A percentile compares a stretch with the other conserved stretches of the same genome.
phyloP scores from a whole-genome alignment of 2,113 vertebrate genomes.

The Chionomys nivalis region DNA sequence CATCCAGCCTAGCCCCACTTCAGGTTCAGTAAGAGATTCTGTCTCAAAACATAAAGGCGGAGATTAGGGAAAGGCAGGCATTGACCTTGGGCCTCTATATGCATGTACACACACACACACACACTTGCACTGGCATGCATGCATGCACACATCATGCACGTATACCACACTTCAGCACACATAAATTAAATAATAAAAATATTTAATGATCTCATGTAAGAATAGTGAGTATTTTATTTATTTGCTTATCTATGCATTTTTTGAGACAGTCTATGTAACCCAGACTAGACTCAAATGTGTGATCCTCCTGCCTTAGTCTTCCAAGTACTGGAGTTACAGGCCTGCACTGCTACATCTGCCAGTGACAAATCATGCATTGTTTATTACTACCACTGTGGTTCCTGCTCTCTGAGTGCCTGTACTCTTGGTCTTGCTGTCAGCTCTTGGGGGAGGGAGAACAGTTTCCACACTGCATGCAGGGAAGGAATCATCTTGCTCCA shows the following conservation, averaged over 20 bases:
- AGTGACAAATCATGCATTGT: background rate
- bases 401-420: background rate
- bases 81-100: background rate
- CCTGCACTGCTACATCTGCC: background rate
- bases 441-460: background rate
- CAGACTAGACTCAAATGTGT: background rate
- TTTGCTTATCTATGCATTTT: background rate
- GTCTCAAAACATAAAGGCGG: background rate
- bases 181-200: background rate
- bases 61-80: background rate
- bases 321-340: background rate
- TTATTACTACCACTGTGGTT: background rate
- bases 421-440: background rate
- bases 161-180: background rate
- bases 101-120: background rate
- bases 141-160: too few relatives aligned
- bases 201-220: background rate
- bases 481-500: background rate
- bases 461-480: background rate
- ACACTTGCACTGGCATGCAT: background rate
- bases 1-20: background rate
- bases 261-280: background rate
- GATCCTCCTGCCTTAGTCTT: background rate
- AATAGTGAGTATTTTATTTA: background rate
- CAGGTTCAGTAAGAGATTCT: background rate